Evolutionary conservation across 2,888 invertebrate genomes (phyloP).

Genomic region (Glyphotaelius pellucidus): DNA sequence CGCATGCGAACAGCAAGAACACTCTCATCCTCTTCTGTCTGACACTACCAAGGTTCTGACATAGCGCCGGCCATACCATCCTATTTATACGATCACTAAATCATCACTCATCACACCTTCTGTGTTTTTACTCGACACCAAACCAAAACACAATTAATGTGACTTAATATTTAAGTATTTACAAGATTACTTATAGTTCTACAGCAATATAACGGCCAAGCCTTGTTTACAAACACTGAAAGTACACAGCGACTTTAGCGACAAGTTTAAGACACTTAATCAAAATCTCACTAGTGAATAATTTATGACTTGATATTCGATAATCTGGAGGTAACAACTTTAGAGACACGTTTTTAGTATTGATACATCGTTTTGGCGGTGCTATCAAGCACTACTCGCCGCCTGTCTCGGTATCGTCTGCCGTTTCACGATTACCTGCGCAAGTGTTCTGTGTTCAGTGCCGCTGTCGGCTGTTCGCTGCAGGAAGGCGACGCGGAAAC

Average conservation of each 20-base stretch:
- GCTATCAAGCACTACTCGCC: neutral
- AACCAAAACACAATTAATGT: neutral
- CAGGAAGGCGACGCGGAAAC: neutral
- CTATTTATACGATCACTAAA: slow-evolving; percentile 42
- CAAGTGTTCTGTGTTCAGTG: neutral
- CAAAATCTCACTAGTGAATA: neutral
- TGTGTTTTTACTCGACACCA: neutral
- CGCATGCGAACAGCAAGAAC: slow-evolving; percentile 30
- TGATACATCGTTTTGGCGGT: neutral
- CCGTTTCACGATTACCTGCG: neutral
- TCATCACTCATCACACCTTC: slow-evolving; percentile 1
- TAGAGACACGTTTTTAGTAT: neutral
- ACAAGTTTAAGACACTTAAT: too few species aligned
- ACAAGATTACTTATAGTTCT: neutral
- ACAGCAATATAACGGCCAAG: neutral
- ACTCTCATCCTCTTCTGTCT: slow-evolving; percentile 49
- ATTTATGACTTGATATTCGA: neutral
- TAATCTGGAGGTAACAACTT: neutral
- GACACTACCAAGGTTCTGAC: slow-evolving; percentile 33
- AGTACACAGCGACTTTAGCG: neutral
- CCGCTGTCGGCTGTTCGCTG: neutral
- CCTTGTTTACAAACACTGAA: neutral
- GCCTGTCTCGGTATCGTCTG: neutral
- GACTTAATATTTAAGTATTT: neutral
- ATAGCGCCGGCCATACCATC: slow-evolving; percentile 31